These are phyloP conservation scores for Varroa destructor DNA, from an alignment of 1,140 invertebrate genomes.

Conservation along the genomic window DNA sequence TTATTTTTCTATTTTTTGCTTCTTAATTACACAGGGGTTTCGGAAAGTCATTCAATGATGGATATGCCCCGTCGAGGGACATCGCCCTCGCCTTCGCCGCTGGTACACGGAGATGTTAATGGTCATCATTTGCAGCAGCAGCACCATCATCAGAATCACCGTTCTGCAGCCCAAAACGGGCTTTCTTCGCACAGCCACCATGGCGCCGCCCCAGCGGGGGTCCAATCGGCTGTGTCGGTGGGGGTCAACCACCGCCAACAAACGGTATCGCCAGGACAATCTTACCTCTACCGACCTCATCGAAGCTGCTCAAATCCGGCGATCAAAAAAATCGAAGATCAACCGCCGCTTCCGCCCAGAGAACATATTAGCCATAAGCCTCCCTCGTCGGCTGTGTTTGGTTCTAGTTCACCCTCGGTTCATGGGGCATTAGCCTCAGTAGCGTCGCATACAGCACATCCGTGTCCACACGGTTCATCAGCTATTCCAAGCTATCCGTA, in stretches of 20 bases:
- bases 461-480: too few relatives aligned
- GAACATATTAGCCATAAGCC: constrained; percentile 5
- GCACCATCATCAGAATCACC: too few relatives aligned
- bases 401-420: too few relatives aligned
- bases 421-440: too few relatives aligned
- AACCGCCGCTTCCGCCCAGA: constrained; percentile 8
- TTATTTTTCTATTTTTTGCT: too few relatives aligned
- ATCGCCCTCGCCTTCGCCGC: constrained; percentile 15
- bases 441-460: too few relatives aligned
- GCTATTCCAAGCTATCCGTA: not conserved
- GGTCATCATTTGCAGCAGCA: too few relatives aligned
- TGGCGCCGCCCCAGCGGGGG: too few relatives aligned
- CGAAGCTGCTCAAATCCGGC: constrained; percentile 23
- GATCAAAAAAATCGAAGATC: constrained; percentile 12
- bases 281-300: constrained; percentile 18
- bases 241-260: not conserved
- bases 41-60: constrained; percentile 26
- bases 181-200: too few relatives aligned
- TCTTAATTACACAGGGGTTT: constrained; percentile 1
- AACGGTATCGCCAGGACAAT: constrained; percentile 20
- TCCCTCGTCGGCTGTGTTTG: too few relatives aligned
- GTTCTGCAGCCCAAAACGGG: too few relatives aligned
- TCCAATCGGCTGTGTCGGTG: not conserved
- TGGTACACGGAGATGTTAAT: not conserved
- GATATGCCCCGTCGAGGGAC: constrained; percentile 18